phyloP scores from a whole-genome alignment of 2,113 vertebrate species.

The Rhinichthys klamathensis region DNA sequence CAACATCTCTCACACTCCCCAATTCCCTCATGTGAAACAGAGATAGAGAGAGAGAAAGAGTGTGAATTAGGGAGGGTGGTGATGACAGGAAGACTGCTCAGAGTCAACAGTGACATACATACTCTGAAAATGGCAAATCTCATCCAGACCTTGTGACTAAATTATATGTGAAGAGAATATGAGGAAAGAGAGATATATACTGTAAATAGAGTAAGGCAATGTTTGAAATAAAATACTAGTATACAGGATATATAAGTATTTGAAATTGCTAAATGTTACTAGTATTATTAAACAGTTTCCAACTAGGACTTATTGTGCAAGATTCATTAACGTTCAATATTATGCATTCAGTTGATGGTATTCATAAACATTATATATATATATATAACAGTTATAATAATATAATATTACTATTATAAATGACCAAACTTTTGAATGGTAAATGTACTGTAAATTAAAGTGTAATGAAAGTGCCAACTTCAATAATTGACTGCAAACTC shows the following conservation, averaged over 20 bases:
- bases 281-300: too few relatives aligned
- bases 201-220: neutral
- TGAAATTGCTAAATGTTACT: neutral
- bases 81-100: conserved; percentile 38
- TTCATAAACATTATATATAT: too few relatives aligned
- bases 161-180: neutral
- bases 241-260: neutral
- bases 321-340: too few relatives aligned
- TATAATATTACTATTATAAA: too few relatives aligned
- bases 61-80: conserved; percentile 51
- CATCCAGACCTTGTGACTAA: conserved; percentile 26
- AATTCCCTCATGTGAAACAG: conserved; percentile 51
- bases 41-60: conserved; percentile 57
- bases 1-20: conserved; percentile 14
- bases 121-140: conserved; percentile 32
- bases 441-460: neutral
- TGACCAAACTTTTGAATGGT: too few relatives aligned
- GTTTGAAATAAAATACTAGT: too few relatives aligned
- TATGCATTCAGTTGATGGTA: too few relatives aligned
- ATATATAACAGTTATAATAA: too few relatives aligned
- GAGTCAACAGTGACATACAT: conserved; percentile 53
- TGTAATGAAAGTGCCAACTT: neutral
- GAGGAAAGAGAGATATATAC: neutral
- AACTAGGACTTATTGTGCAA: too few relatives aligned
- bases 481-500: neutral